Percentiles rank a stretch among this genome's conserved stretches.
Conservation (phyloP, 2,113 vertebrate species). For the Apistogramma diplotaenia region DNA sequence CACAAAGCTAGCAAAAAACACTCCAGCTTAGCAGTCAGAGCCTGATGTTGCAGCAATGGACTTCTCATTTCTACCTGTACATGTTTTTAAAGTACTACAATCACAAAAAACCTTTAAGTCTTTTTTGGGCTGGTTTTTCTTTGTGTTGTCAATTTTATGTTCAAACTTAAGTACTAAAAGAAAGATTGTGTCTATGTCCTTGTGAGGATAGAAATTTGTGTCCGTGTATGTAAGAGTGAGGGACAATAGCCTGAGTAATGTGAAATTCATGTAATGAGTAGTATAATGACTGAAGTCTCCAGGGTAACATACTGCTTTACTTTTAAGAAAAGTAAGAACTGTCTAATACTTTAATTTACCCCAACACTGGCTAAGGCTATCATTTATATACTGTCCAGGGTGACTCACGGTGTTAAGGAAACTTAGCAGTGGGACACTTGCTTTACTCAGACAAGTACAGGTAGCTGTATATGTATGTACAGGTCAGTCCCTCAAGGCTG, state of each 20-base stretch:
- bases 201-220: no score
- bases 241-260: background rate
- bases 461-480: background rate
- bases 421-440: background rate
- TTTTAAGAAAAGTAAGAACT: background rate
- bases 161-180: background rate
- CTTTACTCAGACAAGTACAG: background rate
- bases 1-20: background rate
- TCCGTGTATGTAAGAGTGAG: no score
- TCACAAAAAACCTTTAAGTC: background rate
- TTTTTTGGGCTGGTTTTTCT: background rate
- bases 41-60: background rate
- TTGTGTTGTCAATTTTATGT: background rate
- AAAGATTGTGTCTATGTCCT: background rate
- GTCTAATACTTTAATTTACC: background rate
- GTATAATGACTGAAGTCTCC: background rate
- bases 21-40: background rate
- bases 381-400: background rate
- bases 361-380: background rate
- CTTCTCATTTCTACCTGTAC: background rate
- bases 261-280: background rate
- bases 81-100: background rate
- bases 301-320: background rate
- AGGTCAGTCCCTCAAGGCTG: background rate
- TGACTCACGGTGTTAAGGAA: background rate